Conservation (phyloP, 2,888 invertebrate species). For the Lissocephala sabroskyi region DNA sequence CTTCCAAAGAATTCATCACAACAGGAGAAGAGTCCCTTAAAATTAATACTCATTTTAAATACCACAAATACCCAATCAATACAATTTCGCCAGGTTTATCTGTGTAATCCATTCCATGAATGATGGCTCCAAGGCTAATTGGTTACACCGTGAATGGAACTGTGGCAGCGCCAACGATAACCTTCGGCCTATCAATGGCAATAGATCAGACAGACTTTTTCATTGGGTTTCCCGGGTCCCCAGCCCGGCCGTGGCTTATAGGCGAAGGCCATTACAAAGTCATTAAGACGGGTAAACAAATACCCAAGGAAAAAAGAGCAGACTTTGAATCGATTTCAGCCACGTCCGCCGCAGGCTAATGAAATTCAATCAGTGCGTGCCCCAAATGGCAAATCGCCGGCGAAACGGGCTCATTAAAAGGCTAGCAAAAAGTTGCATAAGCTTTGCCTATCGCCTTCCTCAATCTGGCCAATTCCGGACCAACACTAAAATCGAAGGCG, state of each 20-base stretch:
- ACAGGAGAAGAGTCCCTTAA: no score
- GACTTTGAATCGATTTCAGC: neutral
- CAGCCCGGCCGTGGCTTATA: slow-evolving; percentile 25
- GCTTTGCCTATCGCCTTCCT: no score
- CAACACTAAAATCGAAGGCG: no score
- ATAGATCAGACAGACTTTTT: neutral
- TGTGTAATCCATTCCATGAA: slow-evolving; percentile 48
- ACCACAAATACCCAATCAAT: slow-evolving; percentile 42
- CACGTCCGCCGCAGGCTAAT: slow-evolving; percentile 13
- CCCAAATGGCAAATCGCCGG: slow-evolving; percentile 13
- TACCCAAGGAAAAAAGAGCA: slow-evolving; percentile 29
- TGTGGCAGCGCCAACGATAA: slow-evolving; percentile 8
- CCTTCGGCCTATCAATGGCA: slow-evolving; percentile 27
- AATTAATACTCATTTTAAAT: no score
- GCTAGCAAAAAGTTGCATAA: neutral
- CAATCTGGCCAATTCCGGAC: no score
- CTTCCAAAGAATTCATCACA: no score
- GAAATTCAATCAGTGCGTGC: slow-evolving; percentile 34
- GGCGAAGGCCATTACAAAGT: slow-evolving; percentile 41
- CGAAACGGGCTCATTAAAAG: slow-evolving; percentile 7
- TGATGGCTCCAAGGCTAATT: slow-evolving; percentile 39
- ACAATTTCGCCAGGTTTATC: slow-evolving; percentile 26
- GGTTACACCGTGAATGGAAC: no score
- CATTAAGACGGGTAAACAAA: slow-evolving; percentile 50
- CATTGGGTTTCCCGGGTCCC: neutral